Percentiles rank a stretch among this genome's conserved stretches.
These are phyloP conservation scores for Pinna nobilis DNA, from an alignment of 1,140 invertebrate species.

Conservation along the genomic window DNA sequence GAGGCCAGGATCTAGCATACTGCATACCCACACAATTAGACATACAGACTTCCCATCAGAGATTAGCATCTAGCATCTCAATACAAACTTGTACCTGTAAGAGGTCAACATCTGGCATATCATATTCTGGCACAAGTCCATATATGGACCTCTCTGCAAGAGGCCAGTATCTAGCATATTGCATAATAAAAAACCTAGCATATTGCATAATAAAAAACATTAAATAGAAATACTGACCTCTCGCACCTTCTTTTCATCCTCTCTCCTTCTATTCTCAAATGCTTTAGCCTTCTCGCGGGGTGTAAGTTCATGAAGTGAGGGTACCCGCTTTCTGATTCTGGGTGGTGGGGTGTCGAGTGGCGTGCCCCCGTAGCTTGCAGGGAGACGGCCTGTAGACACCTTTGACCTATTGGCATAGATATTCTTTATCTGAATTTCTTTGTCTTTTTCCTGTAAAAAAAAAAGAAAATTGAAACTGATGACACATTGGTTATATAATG, in stretches of 20 bases:
- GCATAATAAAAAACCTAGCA: too few species aligned
- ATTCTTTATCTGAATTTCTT: constrained; percentile 69
- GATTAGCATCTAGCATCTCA: too few species aligned
- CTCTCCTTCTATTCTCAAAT: constrained; percentile 58
- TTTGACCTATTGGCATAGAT: constrained; percentile 68
- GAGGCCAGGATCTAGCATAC: too few species aligned
- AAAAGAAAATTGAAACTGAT: background rate
- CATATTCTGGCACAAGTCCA: too few species aligned
- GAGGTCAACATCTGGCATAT: too few species aligned
- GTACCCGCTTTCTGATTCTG: constrained; percentile 41
- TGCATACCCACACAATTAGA: too few species aligned
- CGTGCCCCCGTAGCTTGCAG: constrained; percentile 60
- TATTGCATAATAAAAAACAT: too few species aligned
- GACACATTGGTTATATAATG: background rate
- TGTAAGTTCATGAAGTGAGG: constrained; percentile 53
- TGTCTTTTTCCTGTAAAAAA: constrained; percentile 70
- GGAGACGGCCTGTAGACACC: constrained; percentile 54
- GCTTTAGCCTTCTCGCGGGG: constrained; percentile 60
- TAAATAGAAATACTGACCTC: constrained; percentile 47
- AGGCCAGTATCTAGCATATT: too few species aligned
- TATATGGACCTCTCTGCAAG: too few species aligned
- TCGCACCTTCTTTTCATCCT: constrained; percentile 45
- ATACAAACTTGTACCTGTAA: too few species aligned
- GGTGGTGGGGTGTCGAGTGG: constrained; percentile 53
- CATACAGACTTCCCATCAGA: too few species aligned